These are phyloP conservation scores for Callochromis pleurospilus DNA, from an alignment of 2,113 vertebrate species.

Conservation along the genomic window DNA sequence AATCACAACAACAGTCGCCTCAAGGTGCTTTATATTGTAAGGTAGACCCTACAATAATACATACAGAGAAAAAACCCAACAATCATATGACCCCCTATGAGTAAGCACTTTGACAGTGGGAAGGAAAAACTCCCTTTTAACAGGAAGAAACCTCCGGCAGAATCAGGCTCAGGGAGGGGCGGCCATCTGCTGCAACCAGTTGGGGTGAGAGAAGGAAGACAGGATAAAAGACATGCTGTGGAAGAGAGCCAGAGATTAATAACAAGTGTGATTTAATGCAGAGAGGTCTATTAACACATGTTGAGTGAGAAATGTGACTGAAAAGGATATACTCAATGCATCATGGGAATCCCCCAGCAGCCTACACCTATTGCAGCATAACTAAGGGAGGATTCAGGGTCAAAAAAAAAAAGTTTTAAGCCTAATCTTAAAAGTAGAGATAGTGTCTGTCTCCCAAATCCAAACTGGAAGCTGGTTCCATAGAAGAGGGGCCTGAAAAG, in stretches of 20 bases:
- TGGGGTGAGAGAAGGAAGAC: neutral
- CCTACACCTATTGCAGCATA: neutral
- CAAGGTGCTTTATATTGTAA: neutral
- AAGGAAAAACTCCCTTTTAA: neutral
- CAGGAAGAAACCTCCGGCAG: neutral
- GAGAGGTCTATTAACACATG: neutral
- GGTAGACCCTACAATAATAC: neutral
- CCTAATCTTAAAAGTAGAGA: neutral
- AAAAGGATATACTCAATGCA: neutral
- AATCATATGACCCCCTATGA: neutral
- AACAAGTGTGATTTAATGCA: neutral
- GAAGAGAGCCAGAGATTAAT: neutral
- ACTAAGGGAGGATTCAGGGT: neutral
- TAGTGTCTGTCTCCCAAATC: neutral
- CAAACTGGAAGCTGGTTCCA: neutral
- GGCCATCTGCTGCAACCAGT: neutral
- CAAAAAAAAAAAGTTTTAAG: neutral
- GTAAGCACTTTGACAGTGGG: neutral
- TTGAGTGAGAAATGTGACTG: neutral
- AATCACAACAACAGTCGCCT: neutral
- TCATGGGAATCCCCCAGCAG: neutral
- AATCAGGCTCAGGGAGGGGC: neutral
- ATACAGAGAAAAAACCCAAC: neutral
- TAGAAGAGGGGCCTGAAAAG: neutral
- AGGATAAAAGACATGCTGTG: neutral